A percentile compares a stretch with the other conserved stretches of the same genome.
Evolutionary conservation across 1,140 invertebrate species (phyloP).

Genomic region (Lucilia sericata): DNA sequence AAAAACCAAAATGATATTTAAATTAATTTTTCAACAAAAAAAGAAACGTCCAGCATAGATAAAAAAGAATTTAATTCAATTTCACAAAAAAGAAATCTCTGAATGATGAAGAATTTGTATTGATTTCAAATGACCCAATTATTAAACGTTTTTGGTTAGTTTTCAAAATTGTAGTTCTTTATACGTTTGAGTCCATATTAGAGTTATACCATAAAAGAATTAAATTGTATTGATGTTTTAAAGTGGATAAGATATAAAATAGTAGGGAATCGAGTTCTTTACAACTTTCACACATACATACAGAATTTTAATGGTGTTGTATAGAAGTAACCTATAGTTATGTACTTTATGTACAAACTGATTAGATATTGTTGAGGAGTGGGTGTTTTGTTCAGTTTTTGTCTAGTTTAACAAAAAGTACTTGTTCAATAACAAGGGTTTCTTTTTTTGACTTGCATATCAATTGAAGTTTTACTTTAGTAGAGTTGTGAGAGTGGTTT

Average conservation of each 20-base stretch:
- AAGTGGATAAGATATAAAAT: not conserved
- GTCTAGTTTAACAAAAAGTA: not conserved
- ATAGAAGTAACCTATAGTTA: too few species aligned
- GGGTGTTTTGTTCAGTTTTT: not conserved
- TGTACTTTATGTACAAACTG: not conserved
- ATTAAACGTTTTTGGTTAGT: not conserved
- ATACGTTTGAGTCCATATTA: not conserved
- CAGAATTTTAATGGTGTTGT: too few species aligned
- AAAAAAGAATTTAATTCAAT: not conserved
- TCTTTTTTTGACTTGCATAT: not conserved
- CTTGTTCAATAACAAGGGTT: conserved; percentile 26
- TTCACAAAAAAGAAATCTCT: not conserved
- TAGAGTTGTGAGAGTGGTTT: not conserved
- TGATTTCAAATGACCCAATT: conserved; percentile 26
- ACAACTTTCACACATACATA: too few species aligned
- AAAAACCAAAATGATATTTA: not conserved
- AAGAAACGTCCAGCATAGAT: not conserved
- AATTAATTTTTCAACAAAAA: not conserved
- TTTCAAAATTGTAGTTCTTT: not conserved
- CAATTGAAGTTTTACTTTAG: not conserved
- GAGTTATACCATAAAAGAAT: too few species aligned
- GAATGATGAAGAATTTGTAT: not conserved
- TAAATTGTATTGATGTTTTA: not conserved
- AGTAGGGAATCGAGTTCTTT: not conserved
- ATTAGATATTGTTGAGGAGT: conserved; percentile 9